Conservation (phyloP, 2,888 invertebrate species). For the Platycnemis pennipes region DNA sequence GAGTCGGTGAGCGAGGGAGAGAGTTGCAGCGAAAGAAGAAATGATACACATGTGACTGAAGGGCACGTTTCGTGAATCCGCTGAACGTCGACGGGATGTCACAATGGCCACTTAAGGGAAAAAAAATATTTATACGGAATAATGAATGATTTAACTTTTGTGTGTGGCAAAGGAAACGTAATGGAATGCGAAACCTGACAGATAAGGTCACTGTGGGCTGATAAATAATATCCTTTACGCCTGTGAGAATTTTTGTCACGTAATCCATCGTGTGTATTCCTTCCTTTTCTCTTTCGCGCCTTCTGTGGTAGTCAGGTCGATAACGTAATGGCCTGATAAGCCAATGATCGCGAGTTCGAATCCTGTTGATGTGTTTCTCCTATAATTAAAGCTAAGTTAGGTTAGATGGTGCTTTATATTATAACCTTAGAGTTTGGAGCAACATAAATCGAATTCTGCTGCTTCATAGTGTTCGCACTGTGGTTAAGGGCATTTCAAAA, state of each 20-base stretch:
- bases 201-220: constrained; percentile 5
- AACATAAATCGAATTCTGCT: too few relatives aligned
- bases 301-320: too few relatives aligned
- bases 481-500: too few relatives aligned
- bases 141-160: constrained; percentile 62
- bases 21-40: constrained; percentile 3
- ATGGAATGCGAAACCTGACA: constrained; percentile 50
- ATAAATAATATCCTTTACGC: neutral
- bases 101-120: constrained; percentile 38
- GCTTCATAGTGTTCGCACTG: too few relatives aligned
- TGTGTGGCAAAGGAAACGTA: neutral
- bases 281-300: too few relatives aligned
- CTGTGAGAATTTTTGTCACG: neutral
- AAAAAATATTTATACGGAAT: constrained; percentile 61
- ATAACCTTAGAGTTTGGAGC: too few relatives aligned
- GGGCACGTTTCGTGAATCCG: constrained; percentile 32
- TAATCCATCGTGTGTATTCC: too few relatives aligned
- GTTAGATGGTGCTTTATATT: too few relatives aligned
- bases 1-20: neutral
- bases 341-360: too few relatives aligned
- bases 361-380: too few relatives aligned
- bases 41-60: constrained; percentile 27
- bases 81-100: neutral
- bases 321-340: too few relatives aligned
- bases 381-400: too few relatives aligned